Conservation (phyloP, 2,797 vertebrate genomes). For the Poeciliopsis infans region DNA sequence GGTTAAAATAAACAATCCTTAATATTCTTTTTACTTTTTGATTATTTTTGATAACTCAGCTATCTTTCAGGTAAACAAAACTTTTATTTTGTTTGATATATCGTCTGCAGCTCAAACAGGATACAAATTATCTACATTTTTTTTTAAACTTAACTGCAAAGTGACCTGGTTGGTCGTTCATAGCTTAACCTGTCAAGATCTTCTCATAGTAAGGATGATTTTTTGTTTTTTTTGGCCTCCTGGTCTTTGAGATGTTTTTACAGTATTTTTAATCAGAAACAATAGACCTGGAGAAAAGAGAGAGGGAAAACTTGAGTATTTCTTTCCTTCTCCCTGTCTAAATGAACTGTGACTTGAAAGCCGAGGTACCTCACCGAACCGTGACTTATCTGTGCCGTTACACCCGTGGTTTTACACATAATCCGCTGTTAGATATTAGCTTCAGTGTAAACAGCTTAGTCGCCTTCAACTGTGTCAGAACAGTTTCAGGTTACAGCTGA, state of each 20-base stretch:
- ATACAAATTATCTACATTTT: conserved; percentile 28
- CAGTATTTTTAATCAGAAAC: background rate
- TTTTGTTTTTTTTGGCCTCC: background rate
- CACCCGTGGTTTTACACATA: conserved; percentile 1
- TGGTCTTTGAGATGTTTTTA: background rate
- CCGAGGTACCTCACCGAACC: background rate
- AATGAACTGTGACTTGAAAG: background rate
- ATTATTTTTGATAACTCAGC: background rate
- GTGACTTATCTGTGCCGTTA: background rate
- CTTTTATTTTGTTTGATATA: background rate
- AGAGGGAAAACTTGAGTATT: background rate
- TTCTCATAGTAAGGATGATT: background rate
- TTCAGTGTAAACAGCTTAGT: conserved; percentile 1
- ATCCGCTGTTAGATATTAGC: conserved; percentile 4
- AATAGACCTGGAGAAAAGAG: background rate
- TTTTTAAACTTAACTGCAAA: background rate
- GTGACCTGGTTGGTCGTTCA: background rate
- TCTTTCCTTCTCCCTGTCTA: background rate
- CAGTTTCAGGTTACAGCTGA: conserved; percentile 3
- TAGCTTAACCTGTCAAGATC: background rate
- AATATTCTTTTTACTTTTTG: background rate
- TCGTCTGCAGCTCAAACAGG: background rate
- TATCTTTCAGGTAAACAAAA: background rate
- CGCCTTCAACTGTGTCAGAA: background rate
- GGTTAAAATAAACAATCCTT: background rate